Evolutionary conservation across 1,140 invertebrate species (phyloP), one percentile per base, ranked within the genome.

Genomic region (Micrasema minimum): DNA sequence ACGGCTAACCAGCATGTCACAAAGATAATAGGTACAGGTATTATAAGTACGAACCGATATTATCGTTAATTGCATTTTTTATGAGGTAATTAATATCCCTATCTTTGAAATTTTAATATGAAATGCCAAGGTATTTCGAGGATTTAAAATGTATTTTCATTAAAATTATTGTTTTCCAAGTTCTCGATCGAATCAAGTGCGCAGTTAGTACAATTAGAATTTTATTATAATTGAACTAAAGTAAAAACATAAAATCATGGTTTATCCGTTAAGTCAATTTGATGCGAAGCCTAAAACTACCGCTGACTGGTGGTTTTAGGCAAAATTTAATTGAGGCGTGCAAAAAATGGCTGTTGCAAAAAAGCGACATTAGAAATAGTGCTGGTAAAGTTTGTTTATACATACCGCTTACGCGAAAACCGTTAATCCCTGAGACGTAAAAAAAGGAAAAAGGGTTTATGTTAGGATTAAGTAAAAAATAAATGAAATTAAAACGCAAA

Each of bases 401-500:
- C 66, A 69, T 75, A 75, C 73, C 73, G 73, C 73, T 50, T 53
- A 61, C 38, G 73, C 73, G 73, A 75, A 75, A 75, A 75, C 73
- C 69, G 59, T 66, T 66, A 71, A 75, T 69, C 69, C 73, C 70
- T 65, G 69, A 55, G 37, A 55, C n/a, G 20, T 22, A 26, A 20
- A 67, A 50, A 37, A 23, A 41, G 6, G 22, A 41, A 53, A 53
- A n/a, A 11, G 14, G 11, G 43, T 2, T 45, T 48, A 26, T 6
- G 20, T 16, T 55, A 66, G 35, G 23, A 23, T 38, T 12, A 43
- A 67, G 53, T 53, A 43, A 55, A 67, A 55, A 35, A 64, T 45
- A 26, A 64, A 64, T 43, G 12, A 65, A 38, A 51, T 50, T 26
- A 50, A 55, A 55, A 67, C 66, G 55, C 53, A 4, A 55, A 57